Base-by-base conservation (phyloP, 2,797 vertebrate species). In the Catamblyrhynchus diadema region DNA sequence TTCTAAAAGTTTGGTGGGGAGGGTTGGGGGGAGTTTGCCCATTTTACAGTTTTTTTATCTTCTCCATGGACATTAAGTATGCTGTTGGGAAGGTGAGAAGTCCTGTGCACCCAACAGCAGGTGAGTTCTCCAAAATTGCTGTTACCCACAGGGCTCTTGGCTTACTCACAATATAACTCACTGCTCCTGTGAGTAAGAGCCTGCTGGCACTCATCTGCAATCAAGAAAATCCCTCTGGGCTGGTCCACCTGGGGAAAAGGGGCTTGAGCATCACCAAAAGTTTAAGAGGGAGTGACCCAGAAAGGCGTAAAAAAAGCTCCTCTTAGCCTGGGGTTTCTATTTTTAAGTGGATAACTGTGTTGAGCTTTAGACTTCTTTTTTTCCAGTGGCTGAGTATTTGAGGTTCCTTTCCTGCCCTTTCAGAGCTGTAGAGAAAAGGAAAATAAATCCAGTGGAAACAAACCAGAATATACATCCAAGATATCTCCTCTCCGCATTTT, bases 31-130 rank as follows among this genome's bases (percentile, higher is more conserved):
- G 5, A 48, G 8, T 47, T 84, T 84, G 4, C 6, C n/a, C 13
- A 1, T 39, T 24, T 4, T 19, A 10, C 4, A 30, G 2, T 17
- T 51, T 12, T 11, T 41, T 54, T 5, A 1, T 50, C 27, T 42
- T 50, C 39, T 72, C n/a, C 0, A 1, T 3, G 27, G 19, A 15
- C 4, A 21, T 16, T 4, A 75, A 25, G 14, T 4, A 2, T 4
- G 6, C 17, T 1, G 0, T 9, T 74, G 73, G 35, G 42, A 81
- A 44, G 32, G 51, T 14, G 54, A n/a, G 56, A 86, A 60, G 10
- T 62, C 6, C 75, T 21, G 33, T 16, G 41, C 12, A 45, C 15
- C 33, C 17, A 23, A 4, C 27, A 45, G 41, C 44, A 81, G 77
- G 30, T 23, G 23, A 6, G 10, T 9, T 41, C 33, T 91, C 44